Conservation (phyloP, 2,113 vertebrate genomes). For the Bostrychus sinensis region DNA sequence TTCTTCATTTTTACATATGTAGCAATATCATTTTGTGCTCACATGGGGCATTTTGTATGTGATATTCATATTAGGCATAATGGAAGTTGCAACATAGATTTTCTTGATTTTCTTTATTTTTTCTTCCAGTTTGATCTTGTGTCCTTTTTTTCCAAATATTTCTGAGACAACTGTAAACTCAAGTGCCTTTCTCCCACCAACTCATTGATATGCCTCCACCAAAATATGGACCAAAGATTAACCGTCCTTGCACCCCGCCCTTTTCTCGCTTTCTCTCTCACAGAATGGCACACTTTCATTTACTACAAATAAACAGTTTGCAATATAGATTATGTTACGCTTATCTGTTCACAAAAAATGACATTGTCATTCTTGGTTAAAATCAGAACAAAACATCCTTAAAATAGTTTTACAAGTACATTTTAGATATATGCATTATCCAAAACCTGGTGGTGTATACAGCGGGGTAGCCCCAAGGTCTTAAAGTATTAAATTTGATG, state of each 20-base stretch:
- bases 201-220: conserved; percentile 45
- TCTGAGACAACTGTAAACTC: conserved; percentile 80
- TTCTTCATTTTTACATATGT: conserved; percentile 75
- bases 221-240: conserved; percentile 81
- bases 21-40: conserved; percentile 72
- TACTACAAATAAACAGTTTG: conserved; percentile 81
- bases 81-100: conserved; percentile 44
- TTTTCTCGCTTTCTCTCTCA: conserved; percentile 59
- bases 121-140: conserved; percentile 52
- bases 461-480: too few species aligned
- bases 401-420: too few species aligned
- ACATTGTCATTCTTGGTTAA: too few species aligned
- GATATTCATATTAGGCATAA: conserved; percentile 71
- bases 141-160: conserved; percentile 28
- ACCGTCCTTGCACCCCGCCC: conserved; percentile 42
- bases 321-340: conserved; percentile 56
- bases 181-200: conserved; percentile 80
- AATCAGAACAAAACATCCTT: too few species aligned
- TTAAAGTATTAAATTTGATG: too few species aligned
- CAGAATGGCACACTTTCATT: conserved; percentile 82
- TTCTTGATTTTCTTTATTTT: conserved; percentile 19
- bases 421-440: too few species aligned
- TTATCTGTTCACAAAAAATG: too few species aligned
- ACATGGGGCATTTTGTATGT: conserved; percentile 72
- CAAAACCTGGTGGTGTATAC: too few species aligned